Evolutionary conservation across 2,113 vertebrate species (phyloP).

Genomic region (Illadopsis cleaveri): DNA sequence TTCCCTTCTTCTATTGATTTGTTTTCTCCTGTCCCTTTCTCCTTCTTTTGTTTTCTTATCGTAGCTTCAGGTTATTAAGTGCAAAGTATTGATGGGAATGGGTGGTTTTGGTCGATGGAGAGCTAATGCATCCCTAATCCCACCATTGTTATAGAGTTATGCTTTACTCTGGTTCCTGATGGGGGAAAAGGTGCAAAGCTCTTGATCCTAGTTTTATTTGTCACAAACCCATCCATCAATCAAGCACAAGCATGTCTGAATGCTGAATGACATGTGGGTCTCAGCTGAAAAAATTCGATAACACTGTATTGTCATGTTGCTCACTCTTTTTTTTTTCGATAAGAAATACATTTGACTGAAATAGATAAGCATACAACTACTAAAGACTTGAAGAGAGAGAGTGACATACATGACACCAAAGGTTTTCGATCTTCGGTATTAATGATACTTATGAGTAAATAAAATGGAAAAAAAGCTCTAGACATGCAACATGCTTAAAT

Average conservation of each 20-base stretch:
- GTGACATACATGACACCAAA: slow-evolving; percentile 77
- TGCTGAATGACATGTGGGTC: slow-evolving; percentile 95
- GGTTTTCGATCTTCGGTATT: slow-evolving; percentile 86
- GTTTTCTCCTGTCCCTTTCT: slow-evolving; percentile 88
- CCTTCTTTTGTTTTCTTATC: slow-evolving; percentile 99
- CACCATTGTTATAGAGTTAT: slow-evolving; percentile 95
- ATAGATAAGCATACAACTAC: slow-evolving; percentile 93
- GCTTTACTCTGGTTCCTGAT: slow-evolving; percentile 89
- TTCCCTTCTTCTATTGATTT: slow-evolving; percentile 90
- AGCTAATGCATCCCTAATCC: slow-evolving; percentile 99
- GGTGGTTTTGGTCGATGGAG: slow-evolving; percentile 90
- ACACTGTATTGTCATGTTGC: slow-evolving; percentile 93
- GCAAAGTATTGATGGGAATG: slow-evolving; percentile 96
- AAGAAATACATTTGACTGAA: slow-evolving; percentile 99
- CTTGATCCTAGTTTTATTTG: slow-evolving; percentile 98
- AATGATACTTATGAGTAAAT: slow-evolving; percentile 92
- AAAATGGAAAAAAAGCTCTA: slow-evolving; percentile 67
- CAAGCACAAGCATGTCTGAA: slow-evolving; percentile 83
- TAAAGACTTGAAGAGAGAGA: slow-evolving; percentile 88
- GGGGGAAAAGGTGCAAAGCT: slow-evolving; percentile 89
- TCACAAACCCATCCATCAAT: slow-evolving; percentile 99
- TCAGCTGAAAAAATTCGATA: slow-evolving; percentile 99
- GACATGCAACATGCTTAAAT: slow-evolving; percentile 66
- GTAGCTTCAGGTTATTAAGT: slow-evolving; percentile 98
- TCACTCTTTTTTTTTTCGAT: slow-evolving; percentile 80